phyloP scores from a whole-genome alignment of 2,113 vertebrate species.

The Dasyornis broadbenti region DNA sequence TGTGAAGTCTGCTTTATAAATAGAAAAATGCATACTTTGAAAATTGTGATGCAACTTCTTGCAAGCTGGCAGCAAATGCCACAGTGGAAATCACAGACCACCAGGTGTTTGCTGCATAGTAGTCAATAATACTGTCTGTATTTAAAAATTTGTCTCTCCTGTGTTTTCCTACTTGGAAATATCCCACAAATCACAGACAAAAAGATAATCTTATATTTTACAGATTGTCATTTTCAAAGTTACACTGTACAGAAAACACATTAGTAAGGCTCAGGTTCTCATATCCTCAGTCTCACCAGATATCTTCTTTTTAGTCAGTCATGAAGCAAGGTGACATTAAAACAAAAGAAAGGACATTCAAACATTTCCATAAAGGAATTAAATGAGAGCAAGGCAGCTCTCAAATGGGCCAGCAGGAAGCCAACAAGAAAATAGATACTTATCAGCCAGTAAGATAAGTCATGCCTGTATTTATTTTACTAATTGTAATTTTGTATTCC shows the following conservation, averaged over 20 bases:
- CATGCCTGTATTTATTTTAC: not conserved
- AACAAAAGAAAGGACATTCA: not conserved
- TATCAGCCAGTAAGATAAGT: not conserved
- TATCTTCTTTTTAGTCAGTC: not conserved
- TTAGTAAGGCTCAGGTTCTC: not conserved
- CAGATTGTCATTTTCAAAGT: not conserved
- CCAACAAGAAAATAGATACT: not conserved
- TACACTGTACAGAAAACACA: not conserved
- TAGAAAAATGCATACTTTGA: conserved; percentile 6
- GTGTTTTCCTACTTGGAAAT: not conserved
- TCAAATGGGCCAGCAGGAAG: not conserved
- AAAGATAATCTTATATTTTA: not conserved
- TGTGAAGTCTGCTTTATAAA: conserved; percentile 1
- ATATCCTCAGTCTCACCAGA: not conserved
- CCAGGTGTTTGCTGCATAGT: not conserved
- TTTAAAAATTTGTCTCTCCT: not conserved
- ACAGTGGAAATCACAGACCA: not conserved
- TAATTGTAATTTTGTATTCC: not conserved
- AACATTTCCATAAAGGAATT: not conserved
- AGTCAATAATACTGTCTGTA: not conserved
- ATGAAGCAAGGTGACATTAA: not conserved
- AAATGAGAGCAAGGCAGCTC: not conserved
- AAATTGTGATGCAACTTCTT: not conserved
- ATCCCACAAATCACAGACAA: not conserved
- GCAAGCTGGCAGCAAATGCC: not conserved